These are phyloP conservation scores for Margaritifera margaritifera DNA, from an alignment of 2,888 invertebrate species.

Conservation along the genomic window DNA sequence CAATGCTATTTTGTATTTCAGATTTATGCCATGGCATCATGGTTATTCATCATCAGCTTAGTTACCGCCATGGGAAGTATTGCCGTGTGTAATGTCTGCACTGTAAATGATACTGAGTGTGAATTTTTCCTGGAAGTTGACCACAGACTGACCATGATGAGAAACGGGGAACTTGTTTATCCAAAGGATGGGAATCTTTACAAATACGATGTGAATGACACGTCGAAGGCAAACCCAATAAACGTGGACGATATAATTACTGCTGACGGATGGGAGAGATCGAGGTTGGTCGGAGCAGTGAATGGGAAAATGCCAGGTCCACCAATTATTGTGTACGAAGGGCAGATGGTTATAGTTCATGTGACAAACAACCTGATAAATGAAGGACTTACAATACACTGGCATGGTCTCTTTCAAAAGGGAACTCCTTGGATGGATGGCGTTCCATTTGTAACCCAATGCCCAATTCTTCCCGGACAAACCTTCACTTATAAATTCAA, in stretches of 20 bases:
- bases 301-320: slow-evolving; percentile 57
- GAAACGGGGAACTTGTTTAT: slow-evolving; percentile 18
- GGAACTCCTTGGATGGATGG: slow-evolving; percentile 55
- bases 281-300: slow-evolving; percentile 37
- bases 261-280: slow-evolving; percentile 41
- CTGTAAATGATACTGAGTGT: too few species aligned
- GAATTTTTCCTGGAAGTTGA: too few species aligned
- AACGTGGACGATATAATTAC: slow-evolving; percentile 45
- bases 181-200: slow-evolving; percentile 29
- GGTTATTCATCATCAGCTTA: too few species aligned
- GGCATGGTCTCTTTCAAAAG: slow-evolving; percentile 56
- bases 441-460: slow-evolving; percentile 52
- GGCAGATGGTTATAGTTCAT: slow-evolving; percentile 44
- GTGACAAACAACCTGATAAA: slow-evolving; percentile 48
- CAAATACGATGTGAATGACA: slow-evolving; percentile 29
- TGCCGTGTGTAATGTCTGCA: too few species aligned
- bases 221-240: slow-evolving; percentile 11
- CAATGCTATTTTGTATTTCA: too few species aligned
- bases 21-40: too few species aligned
- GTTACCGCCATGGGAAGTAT: too few species aligned
- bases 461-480: slow-evolving; percentile 53
- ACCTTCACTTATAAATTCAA: slow-evolving; percentile 55
- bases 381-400: slow-evolving; percentile 52
- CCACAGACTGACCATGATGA: slow-evolving; percentile 34
- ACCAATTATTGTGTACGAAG: slow-evolving; percentile 49